Evolutionary conservation across 2,797 vertebrate species (phyloP).

Genomic region (Anguilla pacifica): DNA sequence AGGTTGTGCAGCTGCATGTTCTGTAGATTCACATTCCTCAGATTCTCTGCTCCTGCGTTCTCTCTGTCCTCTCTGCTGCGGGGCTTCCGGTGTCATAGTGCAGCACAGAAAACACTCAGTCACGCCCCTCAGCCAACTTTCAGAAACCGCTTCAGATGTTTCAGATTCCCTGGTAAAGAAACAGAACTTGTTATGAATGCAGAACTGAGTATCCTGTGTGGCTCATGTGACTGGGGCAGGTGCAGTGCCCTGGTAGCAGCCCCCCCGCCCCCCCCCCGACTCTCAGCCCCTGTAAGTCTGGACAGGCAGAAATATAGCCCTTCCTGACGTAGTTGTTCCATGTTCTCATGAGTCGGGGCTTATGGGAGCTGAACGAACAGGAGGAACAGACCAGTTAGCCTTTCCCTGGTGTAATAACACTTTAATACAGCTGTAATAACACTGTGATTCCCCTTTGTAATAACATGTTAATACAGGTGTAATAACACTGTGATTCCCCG

Average conservation of each 20-base stretch:
- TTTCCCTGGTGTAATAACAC: no score
- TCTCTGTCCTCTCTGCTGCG: background rate
- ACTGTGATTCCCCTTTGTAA: no score
- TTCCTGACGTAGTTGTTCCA: background rate
- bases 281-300: no score
- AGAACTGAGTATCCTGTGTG: background rate
- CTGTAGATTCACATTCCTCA: background rate
- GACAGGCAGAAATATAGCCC: background rate
- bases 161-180: background rate
- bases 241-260: background rate
- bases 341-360: background rate
- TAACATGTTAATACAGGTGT: no score
- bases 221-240: background rate
- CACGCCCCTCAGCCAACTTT: background rate
- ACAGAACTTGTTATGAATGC: background rate
- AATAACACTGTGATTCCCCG: no score
- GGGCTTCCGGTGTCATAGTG: background rate
- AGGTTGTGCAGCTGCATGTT: background rate
- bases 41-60: background rate
- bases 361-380: background rate
- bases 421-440: no score
- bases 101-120: no score
- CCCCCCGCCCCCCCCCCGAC: no score
- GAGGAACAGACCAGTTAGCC: background rate
- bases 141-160: background rate